Conservation (phyloP, 2,888 invertebrate species). For the Drosophila tripunctata region DNA sequence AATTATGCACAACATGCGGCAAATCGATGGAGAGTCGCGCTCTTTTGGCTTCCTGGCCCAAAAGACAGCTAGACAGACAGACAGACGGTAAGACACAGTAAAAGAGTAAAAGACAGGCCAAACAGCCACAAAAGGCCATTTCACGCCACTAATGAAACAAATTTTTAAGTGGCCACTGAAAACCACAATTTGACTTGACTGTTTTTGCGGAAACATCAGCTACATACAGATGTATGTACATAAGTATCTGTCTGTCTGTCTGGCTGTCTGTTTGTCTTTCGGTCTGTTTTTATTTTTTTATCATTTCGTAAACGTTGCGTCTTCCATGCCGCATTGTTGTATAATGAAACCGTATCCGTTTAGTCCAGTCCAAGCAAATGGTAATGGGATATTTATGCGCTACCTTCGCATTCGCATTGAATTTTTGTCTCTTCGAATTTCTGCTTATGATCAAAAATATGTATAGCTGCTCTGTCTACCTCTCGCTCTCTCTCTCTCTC, state of each 20-base stretch:
- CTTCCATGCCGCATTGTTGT: slow-evolving; percentile 40
- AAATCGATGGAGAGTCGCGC: slow-evolving; percentile 40
- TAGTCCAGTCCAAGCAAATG: slow-evolving; percentile 28
- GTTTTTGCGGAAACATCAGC: slow-evolving; percentile 69
- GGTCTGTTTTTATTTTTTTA: slow-evolving; percentile 20
- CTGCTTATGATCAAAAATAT: slow-evolving; percentile 73
- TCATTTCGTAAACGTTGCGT: slow-evolving; percentile 62
- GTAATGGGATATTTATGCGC: slow-evolving; percentile 72
- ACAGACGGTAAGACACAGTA: not conserved
- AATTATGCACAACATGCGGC: slow-evolving; percentile 70
- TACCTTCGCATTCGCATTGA: slow-evolving; percentile 42
- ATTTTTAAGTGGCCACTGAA: slow-evolving; percentile 71
- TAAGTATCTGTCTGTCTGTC: not conserved
- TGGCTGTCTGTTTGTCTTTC: slow-evolving; percentile 1
- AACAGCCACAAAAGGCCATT: slow-evolving; percentile 68
- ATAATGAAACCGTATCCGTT: slow-evolving; percentile 62
- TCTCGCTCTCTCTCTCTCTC: not conserved
- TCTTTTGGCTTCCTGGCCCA: slow-evolving; percentile 52
- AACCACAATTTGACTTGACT: slow-evolving; percentile 44
- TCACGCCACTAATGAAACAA: slow-evolving; percentile 79
- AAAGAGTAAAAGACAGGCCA: slow-evolving; percentile 2
- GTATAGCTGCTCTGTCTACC: slow-evolving; percentile 1
- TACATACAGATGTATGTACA: no score
- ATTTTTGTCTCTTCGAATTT: slow-evolving; percentile 52
- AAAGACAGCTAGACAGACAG: not conserved